Percentiles rank a stretch among this genome's conserved stretches.
These are phyloP conservation scores for Alouatta palliata DNA, from an alignment of 2,113 vertebrate genomes.

Conservation along the genomic window DNA sequence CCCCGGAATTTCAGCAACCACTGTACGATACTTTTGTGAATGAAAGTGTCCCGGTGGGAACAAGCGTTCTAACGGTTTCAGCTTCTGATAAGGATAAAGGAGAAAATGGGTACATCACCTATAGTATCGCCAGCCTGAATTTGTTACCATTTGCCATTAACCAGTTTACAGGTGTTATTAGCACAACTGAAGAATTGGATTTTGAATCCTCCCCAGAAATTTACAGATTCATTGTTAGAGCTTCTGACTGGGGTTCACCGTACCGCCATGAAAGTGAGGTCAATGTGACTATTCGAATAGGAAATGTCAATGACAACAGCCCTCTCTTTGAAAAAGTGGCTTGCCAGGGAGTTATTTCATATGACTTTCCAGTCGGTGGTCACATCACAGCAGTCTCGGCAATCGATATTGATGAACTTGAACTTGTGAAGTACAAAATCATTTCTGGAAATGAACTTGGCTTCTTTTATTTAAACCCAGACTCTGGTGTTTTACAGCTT, in stretches of 20 bases:
- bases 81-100: conserved; percentile 93
- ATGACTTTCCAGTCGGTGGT: conserved; percentile 92
- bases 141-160: conserved; percentile 94
- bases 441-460: conserved; percentile 95
- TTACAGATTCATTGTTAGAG: conserved; percentile 94
- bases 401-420: conserved; percentile 96
- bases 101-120: conserved; percentile 98
- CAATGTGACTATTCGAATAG: conserved; percentile 93
- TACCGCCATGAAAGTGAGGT: conserved; percentile 97
- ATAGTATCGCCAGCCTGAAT: conserved; percentile 93
- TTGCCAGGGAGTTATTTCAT: conserved; percentile 94
- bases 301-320: conserved; percentile 96
- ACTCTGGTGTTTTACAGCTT: conserved; percentile 95
- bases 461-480: conserved; percentile 95
- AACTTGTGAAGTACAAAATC: conserved; percentile 97
- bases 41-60: conserved; percentile 92
- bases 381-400: conserved; percentile 97
- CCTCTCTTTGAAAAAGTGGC: conserved; percentile 97
- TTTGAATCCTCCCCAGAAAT: conserved; percentile 95
- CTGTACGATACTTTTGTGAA: conserved; percentile 93
- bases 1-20: conserved; percentile 90
- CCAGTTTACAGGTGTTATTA: conserved; percentile 96
- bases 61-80: conserved; percentile 88
- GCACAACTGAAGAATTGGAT: conserved; percentile 92
- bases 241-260: conserved; percentile 98